Percentiles rank a stretch among this genome's conserved stretches.
These are phyloP conservation scores for Ascidia mentula DNA, from an alignment of 23 tunicate species.

Conservation along the genomic window DNA sequence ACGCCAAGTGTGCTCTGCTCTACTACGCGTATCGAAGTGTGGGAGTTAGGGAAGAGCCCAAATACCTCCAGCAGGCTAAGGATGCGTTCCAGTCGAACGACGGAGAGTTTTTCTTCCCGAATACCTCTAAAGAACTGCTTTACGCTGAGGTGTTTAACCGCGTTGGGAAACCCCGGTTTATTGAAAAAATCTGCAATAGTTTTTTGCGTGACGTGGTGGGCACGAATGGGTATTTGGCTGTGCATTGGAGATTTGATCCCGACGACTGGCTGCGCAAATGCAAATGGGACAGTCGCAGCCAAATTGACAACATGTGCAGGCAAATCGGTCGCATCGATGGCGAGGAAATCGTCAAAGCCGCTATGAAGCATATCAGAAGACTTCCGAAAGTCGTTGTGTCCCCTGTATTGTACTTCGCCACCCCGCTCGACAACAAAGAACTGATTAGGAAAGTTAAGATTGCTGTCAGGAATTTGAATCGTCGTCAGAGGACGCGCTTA, in stretches of 20 bases:
- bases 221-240: constrained; percentile 8
- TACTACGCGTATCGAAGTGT: neutral
- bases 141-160: neutral
- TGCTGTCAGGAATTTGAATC: neutral
- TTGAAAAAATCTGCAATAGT: neutral
- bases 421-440: constrained; percentile 19
- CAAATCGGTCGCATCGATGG: neutral
- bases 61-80: neutral
- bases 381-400: neutral
- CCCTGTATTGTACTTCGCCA: constrained; percentile 23
- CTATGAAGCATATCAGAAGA: neutral
- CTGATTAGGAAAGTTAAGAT: neutral
- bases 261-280: constrained; percentile 39
- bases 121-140: neutral
- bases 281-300: neutral
- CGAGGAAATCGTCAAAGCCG: constrained; percentile 24
- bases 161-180: neutral
- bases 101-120: neutral
- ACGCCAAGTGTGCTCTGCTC: neutral
- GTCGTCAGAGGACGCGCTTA: neutral
- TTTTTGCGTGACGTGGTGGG: constrained; percentile 2
- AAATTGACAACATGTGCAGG: neutral
- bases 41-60: neutral
- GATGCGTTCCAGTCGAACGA: neutral
- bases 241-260: constrained; percentile 43